A percentile compares a stretch with the other conserved stretches of the same genome.
Evolutionary conservation across 2,888 invertebrate genomes (phyloP).

Genomic region (Clivina fossor): DNA sequence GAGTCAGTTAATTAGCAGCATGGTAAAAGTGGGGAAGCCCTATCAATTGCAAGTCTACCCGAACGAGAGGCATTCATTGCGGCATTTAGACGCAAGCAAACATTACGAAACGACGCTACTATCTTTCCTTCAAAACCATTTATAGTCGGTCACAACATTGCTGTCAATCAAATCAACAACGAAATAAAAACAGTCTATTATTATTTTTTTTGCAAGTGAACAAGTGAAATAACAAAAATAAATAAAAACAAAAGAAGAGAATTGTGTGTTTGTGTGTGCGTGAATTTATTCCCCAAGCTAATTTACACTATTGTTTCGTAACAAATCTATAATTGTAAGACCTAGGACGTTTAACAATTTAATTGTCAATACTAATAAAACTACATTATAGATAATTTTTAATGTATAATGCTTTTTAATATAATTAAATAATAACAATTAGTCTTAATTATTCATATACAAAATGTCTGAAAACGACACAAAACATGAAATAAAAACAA

Average conservation of each 20-base stretch:
- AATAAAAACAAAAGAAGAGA: not conserved
- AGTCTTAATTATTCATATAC: conserved; percentile 33
- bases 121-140: conserved; percentile 84
- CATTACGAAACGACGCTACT: conserved; percentile 95
- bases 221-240: conserved; percentile 23
- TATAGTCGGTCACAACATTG: conserved; percentile 53
- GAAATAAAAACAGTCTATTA: conserved; percentile 12
- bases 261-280: conserved; percentile 27
- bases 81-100: conserved; percentile 91
- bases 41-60: conserved; percentile 95
- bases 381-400: conserved; percentile 24
- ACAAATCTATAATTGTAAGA: conserved; percentile 9
- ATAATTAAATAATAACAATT: conserved; percentile 27
- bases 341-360: conserved; percentile 19
- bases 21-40: conserved; percentile 94
- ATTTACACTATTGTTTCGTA: conserved; percentile 10
- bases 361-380: conserved; percentile 23
- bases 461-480: not conserved
- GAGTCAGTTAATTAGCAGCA: conserved; percentile 83
- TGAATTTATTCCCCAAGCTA: too few species aligned
- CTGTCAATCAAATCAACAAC: conserved; percentile 15
- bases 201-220: conserved; percentile 23
- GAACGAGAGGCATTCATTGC: conserved; percentile 92
- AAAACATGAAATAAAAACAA: conserved; percentile 7
- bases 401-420: conserved; percentile 34